Evolutionary conservation across 2,113 vertebrate genomes (phyloP), one percentile per base, ranked within the genome.

Genomic region (Salvelinus fontinalis): DNA sequence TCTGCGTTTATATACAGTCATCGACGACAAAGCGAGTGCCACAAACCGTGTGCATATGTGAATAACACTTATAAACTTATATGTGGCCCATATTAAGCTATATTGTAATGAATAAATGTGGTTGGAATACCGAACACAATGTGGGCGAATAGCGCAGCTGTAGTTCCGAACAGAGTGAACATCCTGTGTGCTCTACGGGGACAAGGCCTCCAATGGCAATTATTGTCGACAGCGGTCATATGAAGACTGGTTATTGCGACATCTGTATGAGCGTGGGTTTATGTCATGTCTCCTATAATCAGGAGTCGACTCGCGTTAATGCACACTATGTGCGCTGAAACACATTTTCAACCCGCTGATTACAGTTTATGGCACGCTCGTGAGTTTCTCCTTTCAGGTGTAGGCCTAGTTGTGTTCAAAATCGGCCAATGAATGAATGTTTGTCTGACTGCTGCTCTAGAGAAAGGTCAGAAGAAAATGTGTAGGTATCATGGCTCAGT

Each of bases 211-310:
- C 72, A 76, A 49, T 82, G 85, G 78, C 85, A 81, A 78, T 87
- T 72, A 86, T 89, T 90, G 75, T 84, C 76, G 79, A 84, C 75
- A 69, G 83, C 83, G 84, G 84, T 88, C 85, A 89, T 80, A 91
- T 14, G 13, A 54, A 54, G 51, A 54, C 16, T 54, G 51, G 13
- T 18, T 54, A 54, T 85, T 87, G 85, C 87, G 88, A 91, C 89
- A 89, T 85, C 73, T 84, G 80, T 86, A 75, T 2, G 82, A 80
- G 86, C 76, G 75, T 76, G 81, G 80, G 5, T 34, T 39, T 39
- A 20, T 31, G 16, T 34, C 67, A 68, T 39, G 14, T 34, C 67
- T 54, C 16, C 51, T 54, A 0, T 18, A 18, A 54, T 1, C 51
- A 24, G 2, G 59, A n/a, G 59, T 62, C n/a, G n/a, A 62, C 59